Conservation (phyloP, 2,113 vertebrate genomes). For the Otus sunia region DNA sequence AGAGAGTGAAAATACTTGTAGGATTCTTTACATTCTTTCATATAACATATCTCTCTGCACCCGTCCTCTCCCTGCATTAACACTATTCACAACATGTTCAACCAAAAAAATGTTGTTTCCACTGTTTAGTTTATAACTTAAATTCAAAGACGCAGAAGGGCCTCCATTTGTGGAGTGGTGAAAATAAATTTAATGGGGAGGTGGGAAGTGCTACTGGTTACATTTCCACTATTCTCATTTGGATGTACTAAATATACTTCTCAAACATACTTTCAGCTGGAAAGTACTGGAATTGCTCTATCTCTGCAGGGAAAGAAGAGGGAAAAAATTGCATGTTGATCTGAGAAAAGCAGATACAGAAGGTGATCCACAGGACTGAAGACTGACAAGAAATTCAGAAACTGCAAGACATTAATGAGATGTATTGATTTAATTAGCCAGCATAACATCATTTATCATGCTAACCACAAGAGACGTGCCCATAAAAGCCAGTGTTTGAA, state of each 20-base stretch:
- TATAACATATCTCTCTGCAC: not conserved
- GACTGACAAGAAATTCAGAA: conserved; percentile 18
- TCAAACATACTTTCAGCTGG: not conserved
- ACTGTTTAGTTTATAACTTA: not conserved
- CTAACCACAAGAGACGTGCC: not conserved
- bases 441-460: conserved; percentile 18
- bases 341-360: not conserved
- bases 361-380: not conserved
- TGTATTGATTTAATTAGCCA: conserved; percentile 55
- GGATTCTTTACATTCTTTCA: not conserved
- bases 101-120: not conserved
- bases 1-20: not conserved
- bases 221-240: not conserved
- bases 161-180: not conserved
- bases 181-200: not conserved
- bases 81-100: not conserved
- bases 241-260: not conserved
- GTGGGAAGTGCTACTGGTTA: not conserved
- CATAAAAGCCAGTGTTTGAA: conserved; percentile 19
- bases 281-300: not conserved
- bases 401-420: conserved; percentile 39
- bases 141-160: not conserved
- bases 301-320: not conserved
- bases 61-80: not conserved
- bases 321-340: not conserved